These are phyloP conservation scores for Phenacoccus solenopsis DNA, from an alignment of 1,140 invertebrate genomes.

Conservation along the genomic window DNA sequence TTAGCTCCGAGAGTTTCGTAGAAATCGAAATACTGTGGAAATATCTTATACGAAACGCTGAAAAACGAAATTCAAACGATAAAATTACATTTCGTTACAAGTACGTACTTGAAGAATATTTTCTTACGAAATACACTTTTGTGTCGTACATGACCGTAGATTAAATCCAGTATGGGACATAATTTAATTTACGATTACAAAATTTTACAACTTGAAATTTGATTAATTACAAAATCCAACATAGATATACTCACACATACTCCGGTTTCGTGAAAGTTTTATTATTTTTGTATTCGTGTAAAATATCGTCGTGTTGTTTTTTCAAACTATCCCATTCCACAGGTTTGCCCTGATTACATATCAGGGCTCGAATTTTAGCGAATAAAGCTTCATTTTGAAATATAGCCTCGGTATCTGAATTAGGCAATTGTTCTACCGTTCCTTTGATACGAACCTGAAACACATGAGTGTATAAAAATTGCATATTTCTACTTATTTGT, in stretches of 20 bases:
- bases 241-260: constrained; percentile 35
- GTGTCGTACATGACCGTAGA: no score
- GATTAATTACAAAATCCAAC: not conserved
- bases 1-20: constrained; percentile 27
- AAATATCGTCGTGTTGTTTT: constrained; percentile 32
- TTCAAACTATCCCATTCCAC: constrained; percentile 36
- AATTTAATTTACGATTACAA: not conserved
- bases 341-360: constrained; percentile 35
- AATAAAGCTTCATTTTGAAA: constrained; percentile 36
- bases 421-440: constrained; percentile 29
- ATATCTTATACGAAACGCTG: constrained; percentile 30
- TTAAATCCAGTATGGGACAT: not conserved
- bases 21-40: constrained; percentile 30
- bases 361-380: constrained; percentile 35
- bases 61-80: no score
- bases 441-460: constrained; percentile 36
- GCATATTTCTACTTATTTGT: not conserved
- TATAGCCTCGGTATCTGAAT: constrained; percentile 30
- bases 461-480: not conserved
- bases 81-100: no score
- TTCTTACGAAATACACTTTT: no score
- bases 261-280: constrained; percentile 33
- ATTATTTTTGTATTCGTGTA: constrained; percentile 27
- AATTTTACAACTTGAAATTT: not conserved
- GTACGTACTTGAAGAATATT: no score